These are phyloP conservation scores for Hafferia zeledoni DNA, from an alignment of 2,797 vertebrate genomes.

Conservation along the genomic window DNA sequence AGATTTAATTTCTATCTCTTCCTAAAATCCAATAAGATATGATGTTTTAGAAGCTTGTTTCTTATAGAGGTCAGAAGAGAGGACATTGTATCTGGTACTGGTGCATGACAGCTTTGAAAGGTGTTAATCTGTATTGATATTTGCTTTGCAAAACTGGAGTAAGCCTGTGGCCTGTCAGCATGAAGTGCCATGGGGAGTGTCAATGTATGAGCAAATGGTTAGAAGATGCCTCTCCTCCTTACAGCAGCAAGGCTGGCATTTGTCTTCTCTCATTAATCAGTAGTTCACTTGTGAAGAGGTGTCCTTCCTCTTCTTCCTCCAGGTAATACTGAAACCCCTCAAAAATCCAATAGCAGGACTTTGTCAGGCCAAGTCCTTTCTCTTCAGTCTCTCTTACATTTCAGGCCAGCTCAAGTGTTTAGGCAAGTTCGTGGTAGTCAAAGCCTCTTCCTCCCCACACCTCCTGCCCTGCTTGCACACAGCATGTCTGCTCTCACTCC, in stretches of 20 bases:
- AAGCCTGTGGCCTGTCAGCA: background rate
- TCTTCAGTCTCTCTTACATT: background rate
- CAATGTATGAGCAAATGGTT: background rate
- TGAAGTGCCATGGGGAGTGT: background rate
- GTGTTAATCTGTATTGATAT: background rate
- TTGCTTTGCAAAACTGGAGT: background rate
- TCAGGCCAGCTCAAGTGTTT: background rate
- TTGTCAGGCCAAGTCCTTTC: background rate
- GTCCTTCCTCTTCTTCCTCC: background rate
- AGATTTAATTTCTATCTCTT: background rate
- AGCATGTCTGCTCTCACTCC: background rate
- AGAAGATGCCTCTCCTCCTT: background rate
- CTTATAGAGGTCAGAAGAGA: background rate
- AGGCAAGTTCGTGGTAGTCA: background rate
- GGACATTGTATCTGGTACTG: fast-evolving
- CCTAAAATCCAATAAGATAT: background rate
- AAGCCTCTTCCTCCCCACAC: background rate
- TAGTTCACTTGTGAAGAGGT: background rate
- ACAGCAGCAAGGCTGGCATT: background rate
- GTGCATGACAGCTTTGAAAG: background rate
- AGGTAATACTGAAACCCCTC: background rate
- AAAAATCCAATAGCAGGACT: background rate
- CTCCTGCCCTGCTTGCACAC: background rate
- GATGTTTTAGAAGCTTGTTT: background rate
- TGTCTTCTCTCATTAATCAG: background rate